phyloP scores from a whole-genome alignment of 2,888 invertebrate species.

The Lacanobia oleracea region DNA sequence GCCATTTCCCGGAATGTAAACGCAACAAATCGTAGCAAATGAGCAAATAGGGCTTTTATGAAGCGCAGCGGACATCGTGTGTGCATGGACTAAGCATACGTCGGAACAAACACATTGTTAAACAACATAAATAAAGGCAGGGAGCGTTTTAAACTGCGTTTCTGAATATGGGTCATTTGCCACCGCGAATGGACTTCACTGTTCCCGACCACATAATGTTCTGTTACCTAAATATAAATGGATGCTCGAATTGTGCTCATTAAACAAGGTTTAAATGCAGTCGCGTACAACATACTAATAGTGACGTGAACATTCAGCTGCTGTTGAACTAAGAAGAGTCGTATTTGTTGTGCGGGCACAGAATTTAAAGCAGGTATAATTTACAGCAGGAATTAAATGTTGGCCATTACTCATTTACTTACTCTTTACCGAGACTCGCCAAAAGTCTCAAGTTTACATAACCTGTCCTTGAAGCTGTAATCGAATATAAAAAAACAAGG shows the following conservation, averaged over 20 bases:
- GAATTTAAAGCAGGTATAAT: constrained; percentile 24
- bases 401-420: background rate
- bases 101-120: constrained; percentile 51
- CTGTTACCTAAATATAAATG: constrained; percentile 60
- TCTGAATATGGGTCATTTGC: constrained; percentile 68
- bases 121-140: constrained; percentile 54
- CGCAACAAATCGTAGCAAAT: constrained; percentile 42
- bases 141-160: constrained; percentile 52
- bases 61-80: constrained; percentile 39
- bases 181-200: constrained; percentile 61
- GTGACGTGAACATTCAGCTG: constrained; percentile 45
- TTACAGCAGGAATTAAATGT: constrained; percentile 16
- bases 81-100: constrained; percentile 41
- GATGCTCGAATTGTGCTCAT: constrained; percentile 62
- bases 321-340: constrained; percentile 42
- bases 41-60: constrained; percentile 40
- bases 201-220: constrained; percentile 65
- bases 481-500: constrained; percentile 16
- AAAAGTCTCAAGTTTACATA: background rate
- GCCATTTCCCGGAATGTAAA: constrained; percentile 22
- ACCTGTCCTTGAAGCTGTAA: background rate
- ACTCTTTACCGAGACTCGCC: background rate
- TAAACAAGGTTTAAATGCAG: constrained; percentile 67
- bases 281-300: constrained; percentile 59
- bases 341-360: constrained; percentile 32